Conservation (phyloP, 2,888 invertebrate species). For the Oxycera nigricornis region DNA sequence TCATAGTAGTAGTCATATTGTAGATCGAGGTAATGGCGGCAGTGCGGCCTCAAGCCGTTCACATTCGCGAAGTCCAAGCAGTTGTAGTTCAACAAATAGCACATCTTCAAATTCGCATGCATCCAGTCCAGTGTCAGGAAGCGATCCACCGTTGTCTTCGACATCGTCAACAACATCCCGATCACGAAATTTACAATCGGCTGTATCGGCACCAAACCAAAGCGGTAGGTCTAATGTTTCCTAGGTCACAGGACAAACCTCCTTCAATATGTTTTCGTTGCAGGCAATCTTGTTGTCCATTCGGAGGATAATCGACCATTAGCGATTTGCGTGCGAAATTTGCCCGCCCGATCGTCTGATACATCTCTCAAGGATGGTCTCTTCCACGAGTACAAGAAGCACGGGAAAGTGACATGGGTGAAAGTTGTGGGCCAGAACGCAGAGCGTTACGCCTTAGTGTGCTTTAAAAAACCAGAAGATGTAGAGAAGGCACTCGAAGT, state of each 20-base stretch:
- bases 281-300: slow-evolving; percentile 61
- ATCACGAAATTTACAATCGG: slow-evolving; percentile 64
- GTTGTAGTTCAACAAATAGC: slow-evolving; percentile 62
- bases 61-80: slow-evolving; percentile 64
- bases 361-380: slow-evolving; percentile 96
- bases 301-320: slow-evolving; percentile 73
- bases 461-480: slow-evolving; percentile 97
- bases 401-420: slow-evolving; percentile 96
- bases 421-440: slow-evolving; percentile 91
- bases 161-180: slow-evolving; percentile 52
- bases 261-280: neutral
- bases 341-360: slow-evolving; percentile 88
- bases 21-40: slow-evolving; percentile 56
- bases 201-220: slow-evolving; percentile 60
- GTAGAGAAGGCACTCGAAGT: slow-evolving; percentile 95
- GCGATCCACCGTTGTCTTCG: slow-evolving; percentile 53
- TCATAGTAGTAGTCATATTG: slow-evolving; percentile 50
- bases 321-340: slow-evolving; percentile 89
- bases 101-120: slow-evolving; percentile 61
- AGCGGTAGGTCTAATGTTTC: slow-evolving; percentile 42
- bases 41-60: slow-evolving; percentile 66
- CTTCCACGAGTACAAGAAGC: slow-evolving; percentile 98
- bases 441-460: slow-evolving; percentile 91
- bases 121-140: slow-evolving; percentile 60
- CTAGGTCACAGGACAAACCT: slow-evolving; percentile 36